phyloP scores from a whole-genome alignment of 2,888 invertebrate genomes.

The Troglohyphantes excavatus region DNA sequence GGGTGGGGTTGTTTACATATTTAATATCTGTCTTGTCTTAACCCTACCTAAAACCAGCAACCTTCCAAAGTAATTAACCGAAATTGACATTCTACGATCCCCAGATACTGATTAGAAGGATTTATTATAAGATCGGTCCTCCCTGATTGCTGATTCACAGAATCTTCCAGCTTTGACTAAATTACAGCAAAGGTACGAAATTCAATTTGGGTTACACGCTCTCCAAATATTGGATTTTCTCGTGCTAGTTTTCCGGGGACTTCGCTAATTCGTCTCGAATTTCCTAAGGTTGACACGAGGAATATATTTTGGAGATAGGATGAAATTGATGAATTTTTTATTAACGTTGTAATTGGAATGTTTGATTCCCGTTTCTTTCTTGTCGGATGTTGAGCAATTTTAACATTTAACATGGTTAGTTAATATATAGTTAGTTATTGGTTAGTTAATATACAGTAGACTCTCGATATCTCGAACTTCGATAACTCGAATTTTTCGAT shows the following conservation, averaged over 20 bases:
- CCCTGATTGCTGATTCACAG: constrained; percentile 39
- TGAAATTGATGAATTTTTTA: too few relatives aligned
- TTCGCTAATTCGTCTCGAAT: constrained; percentile 36
- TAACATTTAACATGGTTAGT: too few relatives aligned
- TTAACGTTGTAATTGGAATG: too few relatives aligned
- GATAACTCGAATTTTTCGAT: too few relatives aligned
- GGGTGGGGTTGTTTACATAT: too few relatives aligned
- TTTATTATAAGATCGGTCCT: constrained; percentile 20
- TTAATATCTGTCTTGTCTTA: too few relatives aligned
- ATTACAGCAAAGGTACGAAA: constrained; percentile 37
- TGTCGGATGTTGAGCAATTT: too few relatives aligned
- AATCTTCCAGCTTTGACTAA: constrained; percentile 4
- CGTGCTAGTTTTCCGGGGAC: neutral
- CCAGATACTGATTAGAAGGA: constrained; percentile 23
- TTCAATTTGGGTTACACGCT: constrained; percentile 53
- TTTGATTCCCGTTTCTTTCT: too few relatives aligned
- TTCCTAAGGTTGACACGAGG: neutral
- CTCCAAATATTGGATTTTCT: constrained; percentile 57
- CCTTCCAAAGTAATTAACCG: neutral
- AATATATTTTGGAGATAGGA: neutral
- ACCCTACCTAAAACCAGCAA: too few relatives aligned
- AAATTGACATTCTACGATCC: neutral
- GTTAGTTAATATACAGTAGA: too few relatives aligned
- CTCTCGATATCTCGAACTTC: too few relatives aligned
- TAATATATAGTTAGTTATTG: too few relatives aligned